A percentile compares a stretch with the other conserved stretches of the same genome.
Conservation (phyloP, 37 sponge, comb jelly and placozoan genomes). For the Geodia barretti region DNA sequence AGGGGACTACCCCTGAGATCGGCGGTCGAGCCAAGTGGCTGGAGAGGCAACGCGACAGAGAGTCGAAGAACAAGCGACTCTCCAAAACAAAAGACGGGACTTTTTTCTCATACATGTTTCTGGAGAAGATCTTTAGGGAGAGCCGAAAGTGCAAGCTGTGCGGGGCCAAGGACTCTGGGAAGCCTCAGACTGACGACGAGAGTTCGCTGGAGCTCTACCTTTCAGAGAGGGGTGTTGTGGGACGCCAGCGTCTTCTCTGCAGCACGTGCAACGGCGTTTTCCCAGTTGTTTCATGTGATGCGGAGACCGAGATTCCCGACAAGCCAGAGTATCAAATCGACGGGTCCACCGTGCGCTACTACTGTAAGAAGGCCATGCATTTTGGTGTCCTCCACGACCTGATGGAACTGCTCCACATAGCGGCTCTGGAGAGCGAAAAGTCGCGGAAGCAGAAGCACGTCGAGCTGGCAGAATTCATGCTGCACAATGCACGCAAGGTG, state of each 20-base stretch:
- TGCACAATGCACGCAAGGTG: slow-evolving; percentile 55
- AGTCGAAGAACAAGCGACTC: neutral
- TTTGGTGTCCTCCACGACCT: slow-evolving; percentile 67
- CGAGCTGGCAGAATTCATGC: slow-evolving; percentile 59
- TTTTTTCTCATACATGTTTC: slow-evolving; percentile 48
- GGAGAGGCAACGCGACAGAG: neutral
- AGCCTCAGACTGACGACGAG: neutral
- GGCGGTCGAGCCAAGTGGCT: neutral
- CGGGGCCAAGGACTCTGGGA: slow-evolving; percentile 17
- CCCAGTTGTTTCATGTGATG: slow-evolving; percentile 14
- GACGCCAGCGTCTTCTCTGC: slow-evolving; percentile 39
- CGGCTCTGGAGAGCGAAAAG: slow-evolving; percentile 44
- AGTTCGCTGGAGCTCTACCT: slow-evolving; percentile 43
- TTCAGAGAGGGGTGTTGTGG: slow-evolving; percentile 41
- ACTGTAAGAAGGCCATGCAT: slow-evolving; percentile 51
- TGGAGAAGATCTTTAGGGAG: slow-evolving; percentile 51
- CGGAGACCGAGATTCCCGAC: slow-evolving; percentile 11
- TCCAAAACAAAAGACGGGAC: slow-evolving; percentile 34
- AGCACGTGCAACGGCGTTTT: slow-evolving; percentile 17
- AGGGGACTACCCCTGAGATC: neutral
- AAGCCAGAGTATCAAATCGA: slow-evolving; percentile 27
- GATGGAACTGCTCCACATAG: slow-evolving; percentile 71
- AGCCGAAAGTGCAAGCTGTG: slow-evolving; percentile 43
- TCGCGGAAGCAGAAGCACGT: slow-evolving; percentile 20
- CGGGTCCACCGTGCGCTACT: slow-evolving; percentile 25